Percentiles rank a stretch among this genome's conserved stretches.
phyloP scores from a whole-genome alignment of 2,888 invertebrate species.

The Pilophorus perplexus region DNA sequence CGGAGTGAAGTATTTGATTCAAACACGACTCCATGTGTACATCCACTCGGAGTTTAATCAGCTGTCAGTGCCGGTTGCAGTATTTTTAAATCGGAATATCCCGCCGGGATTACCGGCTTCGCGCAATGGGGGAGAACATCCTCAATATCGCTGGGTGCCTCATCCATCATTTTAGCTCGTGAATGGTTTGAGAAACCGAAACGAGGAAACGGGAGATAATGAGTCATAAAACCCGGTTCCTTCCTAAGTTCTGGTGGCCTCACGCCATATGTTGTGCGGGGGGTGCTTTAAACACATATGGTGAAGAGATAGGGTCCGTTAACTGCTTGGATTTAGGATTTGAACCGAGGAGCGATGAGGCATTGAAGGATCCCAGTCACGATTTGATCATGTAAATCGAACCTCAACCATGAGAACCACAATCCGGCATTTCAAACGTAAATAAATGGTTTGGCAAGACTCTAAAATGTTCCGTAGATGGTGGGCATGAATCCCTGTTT shows the following conservation, averaged over 20 bases:
- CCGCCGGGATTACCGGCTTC: not conserved
- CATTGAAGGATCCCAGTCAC: conserved; percentile 9
- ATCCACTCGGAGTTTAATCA: conserved; percentile 11
- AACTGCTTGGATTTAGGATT: conserved; percentile 12
- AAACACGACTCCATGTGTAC: not conserved
- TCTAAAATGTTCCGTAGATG: too few species aligned
- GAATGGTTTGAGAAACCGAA: conserved; percentile 22
- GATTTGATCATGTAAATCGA: too few species aligned
- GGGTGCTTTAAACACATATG: conserved; percentile 19
- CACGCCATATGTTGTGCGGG: conserved; percentile 21
- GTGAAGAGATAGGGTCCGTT: conserved; percentile 13
- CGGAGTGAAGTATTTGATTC: too few species aligned
- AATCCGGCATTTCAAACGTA: too few species aligned
- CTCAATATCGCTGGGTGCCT: not conserved
- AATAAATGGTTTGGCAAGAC: too few species aligned
- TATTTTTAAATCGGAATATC: conserved; percentile 1
- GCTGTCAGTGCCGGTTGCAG: conserved; percentile 12
- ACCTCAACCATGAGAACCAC: too few species aligned
- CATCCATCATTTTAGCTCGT: conserved; percentile 15
- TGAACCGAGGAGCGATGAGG: conserved; percentile 8
- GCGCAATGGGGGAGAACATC: too few species aligned
- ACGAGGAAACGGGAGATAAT: conserved; percentile 26
- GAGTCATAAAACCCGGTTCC: conserved; percentile 20
- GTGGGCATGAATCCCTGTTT: too few species aligned
- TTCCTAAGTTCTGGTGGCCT: conserved; percentile 12